Evolutionary conservation across 2,113 vertebrate species (phyloP), one percentile per base, ranked within the genome.

Genomic region (Orycteropus afer): DNA sequence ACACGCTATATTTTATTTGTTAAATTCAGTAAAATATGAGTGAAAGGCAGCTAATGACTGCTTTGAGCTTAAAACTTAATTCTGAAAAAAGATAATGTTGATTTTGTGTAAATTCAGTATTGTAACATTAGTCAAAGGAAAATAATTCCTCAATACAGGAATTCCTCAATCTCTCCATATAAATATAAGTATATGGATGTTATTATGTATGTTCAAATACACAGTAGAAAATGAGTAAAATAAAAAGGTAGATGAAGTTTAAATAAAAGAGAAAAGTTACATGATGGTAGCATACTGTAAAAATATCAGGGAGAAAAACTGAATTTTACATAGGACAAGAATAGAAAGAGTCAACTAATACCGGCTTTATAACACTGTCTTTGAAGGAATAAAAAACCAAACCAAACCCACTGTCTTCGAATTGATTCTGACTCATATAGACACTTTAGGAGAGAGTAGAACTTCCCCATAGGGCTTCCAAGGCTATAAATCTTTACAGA

Each of bases 1-100:
- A 37, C 23, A 18, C n/a, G 37, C n/a, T 27, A 8, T 74, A 13
- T 45, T 27, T 34, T 76, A 92, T 53, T 40, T 90, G 67, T 91
- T 80, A 93, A 67, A 59, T 86, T 73, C 93, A 67, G 42, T 78
- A 86, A 67, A 88, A 78, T 51, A 85, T 12, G 37, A 96, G 34
- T 22, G 42, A 91, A 87, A 18, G 59, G 71, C 49, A 93, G 49
- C 57, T 83, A 53, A 84, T 74, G 22, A 69, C 4, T 67, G 25
- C 27, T 79, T 67, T 80, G 63, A 90, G 12, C 55, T 94, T 79
- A 86, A 95, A 96, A 89, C 17, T 45, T 57, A 86, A 86, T 49
- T 69, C 13, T 81, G 22, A 51, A 86, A 85, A 86, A 55, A 79
- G 49, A 51, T 2, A 86, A 76, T 65, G 45, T 42, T 89, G 34